Evolutionary conservation across 2,113 vertebrate genomes (phyloP).

Genomic region (Tor tambroides): DNA sequence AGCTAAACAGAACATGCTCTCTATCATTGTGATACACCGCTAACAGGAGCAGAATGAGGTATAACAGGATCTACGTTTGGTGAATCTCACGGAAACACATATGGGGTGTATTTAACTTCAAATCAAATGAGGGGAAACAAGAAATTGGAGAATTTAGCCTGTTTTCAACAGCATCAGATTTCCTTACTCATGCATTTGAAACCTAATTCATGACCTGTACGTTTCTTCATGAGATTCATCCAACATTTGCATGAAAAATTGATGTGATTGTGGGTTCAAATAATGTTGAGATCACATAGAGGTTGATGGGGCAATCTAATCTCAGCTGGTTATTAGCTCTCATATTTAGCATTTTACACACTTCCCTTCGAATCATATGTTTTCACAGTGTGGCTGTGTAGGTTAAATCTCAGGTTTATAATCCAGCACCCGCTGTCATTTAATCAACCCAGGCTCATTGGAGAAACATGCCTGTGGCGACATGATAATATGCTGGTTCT

Average conservation of each 20-base stretch:
- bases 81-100: not conserved
- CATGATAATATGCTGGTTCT: not conserved
- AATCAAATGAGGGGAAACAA: not conserved
- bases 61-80: not conserved
- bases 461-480: not conserved
- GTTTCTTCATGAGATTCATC: not conserved
- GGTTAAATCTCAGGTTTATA: constrained; percentile 16
- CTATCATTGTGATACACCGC: constrained; percentile 38
- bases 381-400: not conserved
- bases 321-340: not conserved
- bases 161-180: not conserved
- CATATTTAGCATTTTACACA: constrained; percentile 7
- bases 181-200: not conserved
- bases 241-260: not conserved
- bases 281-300: not conserved
- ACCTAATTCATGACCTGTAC: not conserved
- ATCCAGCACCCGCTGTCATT: not conserved
- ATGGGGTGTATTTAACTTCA: not conserved
- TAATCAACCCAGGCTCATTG: not conserved
- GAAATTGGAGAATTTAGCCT: not conserved
- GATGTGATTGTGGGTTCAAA: not conserved
- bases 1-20: constrained; percentile 23
- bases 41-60: not conserved
- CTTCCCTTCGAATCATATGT: too few species aligned
- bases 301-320: not conserved